Percentiles rank a stretch among this genome's conserved stretches.
phyloP scores from a whole-genome alignment of 2,888 invertebrate species.

The Drosophila merina region DNA sequence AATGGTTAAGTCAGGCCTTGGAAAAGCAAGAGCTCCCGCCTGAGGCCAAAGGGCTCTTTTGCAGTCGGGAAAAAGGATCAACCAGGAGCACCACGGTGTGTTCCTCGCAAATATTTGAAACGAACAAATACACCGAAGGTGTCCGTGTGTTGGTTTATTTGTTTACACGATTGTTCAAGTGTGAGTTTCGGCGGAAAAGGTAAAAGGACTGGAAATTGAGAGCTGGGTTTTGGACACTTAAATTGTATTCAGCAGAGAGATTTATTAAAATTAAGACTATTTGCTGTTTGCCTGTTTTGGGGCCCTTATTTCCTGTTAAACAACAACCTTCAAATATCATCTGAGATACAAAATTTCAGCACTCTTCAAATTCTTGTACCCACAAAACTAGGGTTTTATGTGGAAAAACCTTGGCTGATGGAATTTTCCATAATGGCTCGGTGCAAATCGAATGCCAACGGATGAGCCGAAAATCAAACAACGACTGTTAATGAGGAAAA shows the following conservation, averaged over 20 bases:
- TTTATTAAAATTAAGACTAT: conserved; percentile 27
- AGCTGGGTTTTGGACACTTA: conserved; percentile 22
- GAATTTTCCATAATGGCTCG: neutral
- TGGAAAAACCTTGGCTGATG: neutral
- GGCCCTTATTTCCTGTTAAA: neutral
- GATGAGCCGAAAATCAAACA: conserved; percentile 28
- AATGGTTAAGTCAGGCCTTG: conserved; percentile 26
- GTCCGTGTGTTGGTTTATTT: conserved; percentile 15
- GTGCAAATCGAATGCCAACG: conserved; percentile 5
- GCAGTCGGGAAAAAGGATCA: conserved; percentile 24
- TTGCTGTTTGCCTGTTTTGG: conserved; percentile 14
- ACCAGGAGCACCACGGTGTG: conserved; percentile 38
- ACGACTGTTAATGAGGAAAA: conserved; percentile 28
- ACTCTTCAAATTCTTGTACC: neutral
- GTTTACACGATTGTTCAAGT: conserved; percentile 8
- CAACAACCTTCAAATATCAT: neutral
- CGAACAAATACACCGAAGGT: conserved; percentile 26
- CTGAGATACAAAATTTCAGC: neutral
- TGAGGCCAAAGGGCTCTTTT: neutral
- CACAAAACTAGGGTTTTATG: neutral
- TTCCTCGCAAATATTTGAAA: conserved; percentile 62
- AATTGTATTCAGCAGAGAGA: conserved; percentile 36
- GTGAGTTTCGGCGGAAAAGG: neutral
- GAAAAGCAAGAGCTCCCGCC: conserved; percentile 11
- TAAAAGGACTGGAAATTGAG: neutral